These are phyloP conservation scores for Norana najaformis DNA, from an alignment of 2,888 invertebrate species.

Conservation along the genomic window DNA sequence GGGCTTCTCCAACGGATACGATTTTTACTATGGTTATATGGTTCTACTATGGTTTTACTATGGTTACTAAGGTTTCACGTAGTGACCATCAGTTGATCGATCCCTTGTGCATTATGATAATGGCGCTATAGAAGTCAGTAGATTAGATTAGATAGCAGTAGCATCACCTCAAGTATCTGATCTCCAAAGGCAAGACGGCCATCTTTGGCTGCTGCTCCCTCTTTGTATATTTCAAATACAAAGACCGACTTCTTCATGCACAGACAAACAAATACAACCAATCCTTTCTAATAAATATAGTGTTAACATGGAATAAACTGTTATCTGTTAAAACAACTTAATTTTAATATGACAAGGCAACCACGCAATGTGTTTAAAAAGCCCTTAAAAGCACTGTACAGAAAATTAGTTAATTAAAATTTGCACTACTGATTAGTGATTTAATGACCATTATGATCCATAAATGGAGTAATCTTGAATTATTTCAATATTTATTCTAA, in stretches of 20 bases:
- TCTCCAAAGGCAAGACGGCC: constrained; percentile 29
- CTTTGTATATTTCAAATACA: constrained; percentile 27
- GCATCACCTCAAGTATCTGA: constrained; percentile 25
- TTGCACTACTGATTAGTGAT: neutral
- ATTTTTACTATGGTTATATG: too few relatives aligned
- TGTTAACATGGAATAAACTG: neutral
- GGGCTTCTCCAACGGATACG: too few relatives aligned
- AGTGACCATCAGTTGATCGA: too few relatives aligned
- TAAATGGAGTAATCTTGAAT: neutral
- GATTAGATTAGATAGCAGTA: neutral
- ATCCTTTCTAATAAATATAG: neutral
- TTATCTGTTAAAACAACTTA: neutral
- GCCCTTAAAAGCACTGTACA: neutral
- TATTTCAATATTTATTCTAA: neutral
- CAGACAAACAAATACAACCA: neutral
- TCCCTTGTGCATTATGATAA: neutral
- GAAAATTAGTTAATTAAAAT: neutral
- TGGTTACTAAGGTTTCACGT: too few relatives aligned
- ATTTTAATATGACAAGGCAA: neutral
- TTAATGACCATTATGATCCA: neutral
- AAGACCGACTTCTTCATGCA: constrained; percentile 6
- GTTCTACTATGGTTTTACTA: too few relatives aligned
- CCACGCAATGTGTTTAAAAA: neutral
- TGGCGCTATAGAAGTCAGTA: neutral
- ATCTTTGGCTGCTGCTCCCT: constrained; percentile 25